A percentile compares a stretch with the other conserved stretches of the same genome.
These are phyloP conservation scores for Melanotus villosus DNA, from an alignment of 2,888 invertebrate species.

Conservation along the genomic window DNA sequence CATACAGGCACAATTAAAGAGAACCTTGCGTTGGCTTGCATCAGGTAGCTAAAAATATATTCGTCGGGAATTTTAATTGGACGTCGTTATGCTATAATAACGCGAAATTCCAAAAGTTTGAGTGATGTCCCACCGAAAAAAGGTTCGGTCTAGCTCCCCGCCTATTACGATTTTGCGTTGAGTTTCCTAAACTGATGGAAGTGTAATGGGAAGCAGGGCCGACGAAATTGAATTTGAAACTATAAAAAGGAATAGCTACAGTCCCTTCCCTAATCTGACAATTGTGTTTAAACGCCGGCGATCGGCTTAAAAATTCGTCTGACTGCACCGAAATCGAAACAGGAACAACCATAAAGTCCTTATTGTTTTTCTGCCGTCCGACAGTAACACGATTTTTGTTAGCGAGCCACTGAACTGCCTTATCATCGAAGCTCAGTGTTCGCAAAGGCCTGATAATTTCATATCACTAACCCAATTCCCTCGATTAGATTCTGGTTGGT, in stretches of 20 bases:
- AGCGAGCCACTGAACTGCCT: slow-evolving; percentile 65
- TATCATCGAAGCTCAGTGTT: slow-evolving; percentile 67
- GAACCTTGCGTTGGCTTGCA: neutral
- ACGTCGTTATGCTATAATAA: neutral
- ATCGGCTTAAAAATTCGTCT: slow-evolving; percentile 40
- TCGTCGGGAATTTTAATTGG: slow-evolving; percentile 8
- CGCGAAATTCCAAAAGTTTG: slow-evolving; percentile 15
- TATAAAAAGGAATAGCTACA: slow-evolving; percentile 33
- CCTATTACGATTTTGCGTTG: slow-evolving; percentile 13
- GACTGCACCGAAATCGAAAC: slow-evolving; percentile 30
- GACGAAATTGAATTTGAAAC: slow-evolving; percentile 35
- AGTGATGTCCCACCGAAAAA: neutral
- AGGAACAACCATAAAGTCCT: slow-evolving; percentile 36
- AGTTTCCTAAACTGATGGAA: slow-evolving; percentile 17
- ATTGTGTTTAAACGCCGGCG: slow-evolving; percentile 37
- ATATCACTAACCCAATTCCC: slow-evolving; percentile 68
- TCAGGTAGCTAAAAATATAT: neutral
- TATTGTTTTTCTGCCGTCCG: slow-evolving; percentile 51
- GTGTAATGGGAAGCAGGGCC: slow-evolving; percentile 15
- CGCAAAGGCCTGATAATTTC: slow-evolving; percentile 64
- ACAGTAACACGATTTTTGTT: slow-evolving; percentile 64
- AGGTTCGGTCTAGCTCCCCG: neutral
- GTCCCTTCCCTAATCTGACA: slow-evolving; percentile 33
- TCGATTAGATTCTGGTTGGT: slow-evolving; percentile 69
- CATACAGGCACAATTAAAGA: neutral